Evolutionary conservation across 2,113 vertebrate genomes (phyloP).

Genomic region (Harpagus bidentatus): DNA sequence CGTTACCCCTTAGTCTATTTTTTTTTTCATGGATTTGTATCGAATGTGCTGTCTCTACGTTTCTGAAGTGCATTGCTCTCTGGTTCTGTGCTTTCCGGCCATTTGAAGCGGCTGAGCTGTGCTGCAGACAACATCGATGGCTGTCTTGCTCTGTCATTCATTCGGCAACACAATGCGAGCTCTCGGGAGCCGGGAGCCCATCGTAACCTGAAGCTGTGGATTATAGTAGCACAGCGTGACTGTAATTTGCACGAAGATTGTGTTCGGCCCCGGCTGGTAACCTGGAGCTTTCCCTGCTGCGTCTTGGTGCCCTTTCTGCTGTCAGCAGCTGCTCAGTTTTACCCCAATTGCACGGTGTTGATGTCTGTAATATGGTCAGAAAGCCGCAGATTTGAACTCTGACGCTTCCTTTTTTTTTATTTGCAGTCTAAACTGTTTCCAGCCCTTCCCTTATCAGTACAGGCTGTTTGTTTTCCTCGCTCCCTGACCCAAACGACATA

Average conservation of each 20-base stretch:
- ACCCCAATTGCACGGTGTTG: rapidly evolving
- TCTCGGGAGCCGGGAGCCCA: background rate
- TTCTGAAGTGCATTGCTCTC: rapidly evolving
- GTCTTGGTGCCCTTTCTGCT: background rate
- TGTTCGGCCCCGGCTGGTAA: background rate
- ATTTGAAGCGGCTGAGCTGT: rapidly evolving
- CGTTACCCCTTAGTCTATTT: background rate
- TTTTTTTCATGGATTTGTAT: rapidly evolving
- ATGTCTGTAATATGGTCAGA: rapidly evolving
- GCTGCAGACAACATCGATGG: rapidly evolving
- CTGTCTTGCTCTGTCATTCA: background rate
- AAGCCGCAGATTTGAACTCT: background rate
- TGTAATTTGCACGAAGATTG: background rate
- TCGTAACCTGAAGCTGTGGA: background rate
- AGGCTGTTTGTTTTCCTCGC: background rate
- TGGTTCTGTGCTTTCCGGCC: background rate
- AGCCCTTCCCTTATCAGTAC: background rate
- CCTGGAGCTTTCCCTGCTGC: background rate
- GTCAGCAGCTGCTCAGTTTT: background rate
- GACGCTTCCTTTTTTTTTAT: background rate
- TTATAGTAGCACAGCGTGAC: background rate
- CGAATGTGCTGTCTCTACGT: rapidly evolving
- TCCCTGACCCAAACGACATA: background rate
- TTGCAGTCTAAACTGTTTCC: background rate
- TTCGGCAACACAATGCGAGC: background rate